Evolutionary conservation across 2,113 vertebrate species (phyloP).

Genomic region (Cyanocitta stelleri): DNA sequence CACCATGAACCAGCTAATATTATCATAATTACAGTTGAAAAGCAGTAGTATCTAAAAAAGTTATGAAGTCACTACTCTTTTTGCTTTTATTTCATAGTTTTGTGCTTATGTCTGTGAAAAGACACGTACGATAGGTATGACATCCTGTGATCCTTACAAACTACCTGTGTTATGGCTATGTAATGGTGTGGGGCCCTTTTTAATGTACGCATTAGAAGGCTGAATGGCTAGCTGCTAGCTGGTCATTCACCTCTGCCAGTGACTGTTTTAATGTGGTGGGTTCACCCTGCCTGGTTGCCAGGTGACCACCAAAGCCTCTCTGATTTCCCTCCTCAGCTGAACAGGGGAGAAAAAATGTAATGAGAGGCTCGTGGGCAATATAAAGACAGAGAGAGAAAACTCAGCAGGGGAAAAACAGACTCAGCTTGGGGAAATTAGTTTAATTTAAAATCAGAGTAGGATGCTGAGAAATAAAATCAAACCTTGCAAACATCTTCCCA

Average conservation of each 20-base stretch:
- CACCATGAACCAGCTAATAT: background rate
- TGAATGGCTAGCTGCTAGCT: background rate
- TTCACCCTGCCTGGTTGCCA: background rate
- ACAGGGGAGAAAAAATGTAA: background rate
- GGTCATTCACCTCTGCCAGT: background rate
- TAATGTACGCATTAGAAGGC: background rate
- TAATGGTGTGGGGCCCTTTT: background rate
- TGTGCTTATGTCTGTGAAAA: background rate
- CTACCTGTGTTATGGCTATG: background rate
- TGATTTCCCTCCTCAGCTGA: background rate
- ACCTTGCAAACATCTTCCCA: background rate
- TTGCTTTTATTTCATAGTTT: background rate
- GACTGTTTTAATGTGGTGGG: background rate
- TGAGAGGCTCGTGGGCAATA: accelerated
- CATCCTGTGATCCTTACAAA: background rate
- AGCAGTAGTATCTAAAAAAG: background rate
- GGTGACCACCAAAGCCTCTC: background rate
- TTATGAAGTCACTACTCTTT: background rate
- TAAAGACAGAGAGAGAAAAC: background rate
- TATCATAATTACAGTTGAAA: background rate
- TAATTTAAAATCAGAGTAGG: background rate
- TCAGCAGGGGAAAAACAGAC: background rate
- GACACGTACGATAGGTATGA: accelerated
- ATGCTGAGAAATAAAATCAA: background rate
- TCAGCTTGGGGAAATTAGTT: background rate